phyloP scores from a whole-genome alignment of 2,888 invertebrate genomes.

The Lasioglossum zephyrum region DNA sequence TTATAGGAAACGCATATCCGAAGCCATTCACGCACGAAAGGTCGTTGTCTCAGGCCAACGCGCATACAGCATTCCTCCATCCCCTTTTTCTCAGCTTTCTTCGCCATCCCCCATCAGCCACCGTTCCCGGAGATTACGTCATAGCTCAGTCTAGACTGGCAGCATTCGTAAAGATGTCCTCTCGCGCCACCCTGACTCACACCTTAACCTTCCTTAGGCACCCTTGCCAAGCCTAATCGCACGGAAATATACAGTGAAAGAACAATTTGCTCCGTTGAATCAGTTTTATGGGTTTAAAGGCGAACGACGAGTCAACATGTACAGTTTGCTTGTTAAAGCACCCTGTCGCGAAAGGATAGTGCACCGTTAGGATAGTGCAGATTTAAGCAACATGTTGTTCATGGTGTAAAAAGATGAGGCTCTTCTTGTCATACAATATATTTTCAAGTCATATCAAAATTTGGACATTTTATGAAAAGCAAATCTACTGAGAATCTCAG shows the following conservation, averaged over 20 bases:
- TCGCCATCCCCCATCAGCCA: constrained; percentile 23
- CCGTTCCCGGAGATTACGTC: constrained; percentile 70
- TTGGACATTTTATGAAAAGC: not conserved
- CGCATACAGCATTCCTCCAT: constrained; percentile 36
- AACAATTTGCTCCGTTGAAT: constrained; percentile 55
- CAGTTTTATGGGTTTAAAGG: constrained; percentile 61
- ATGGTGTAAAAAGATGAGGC: not conserved
- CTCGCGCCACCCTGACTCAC: constrained; percentile 29
- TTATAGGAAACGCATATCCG: constrained; percentile 55
- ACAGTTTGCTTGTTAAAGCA: not conserved
- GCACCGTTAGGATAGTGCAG: too few species aligned
- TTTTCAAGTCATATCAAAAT: not conserved
- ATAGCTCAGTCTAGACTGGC: constrained; percentile 63
- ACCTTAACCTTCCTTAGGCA: constrained; percentile 13
- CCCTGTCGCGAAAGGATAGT: too few species aligned
- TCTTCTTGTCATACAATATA: not conserved
- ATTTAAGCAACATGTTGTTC: not conserved
- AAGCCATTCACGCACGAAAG: constrained; percentile 59
- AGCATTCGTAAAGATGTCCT: constrained; percentile 65
- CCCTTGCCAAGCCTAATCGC: constrained; percentile 59
- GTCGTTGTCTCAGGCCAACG: constrained; percentile 58
- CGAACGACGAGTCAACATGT: constrained; percentile 31
- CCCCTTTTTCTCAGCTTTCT: constrained; percentile 39
- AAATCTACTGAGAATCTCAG: not conserved
- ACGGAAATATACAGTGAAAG: constrained; percentile 55